Evolutionary conservation across 2,888 invertebrate species (phyloP).

Genomic region (Torymus texanus): DNA sequence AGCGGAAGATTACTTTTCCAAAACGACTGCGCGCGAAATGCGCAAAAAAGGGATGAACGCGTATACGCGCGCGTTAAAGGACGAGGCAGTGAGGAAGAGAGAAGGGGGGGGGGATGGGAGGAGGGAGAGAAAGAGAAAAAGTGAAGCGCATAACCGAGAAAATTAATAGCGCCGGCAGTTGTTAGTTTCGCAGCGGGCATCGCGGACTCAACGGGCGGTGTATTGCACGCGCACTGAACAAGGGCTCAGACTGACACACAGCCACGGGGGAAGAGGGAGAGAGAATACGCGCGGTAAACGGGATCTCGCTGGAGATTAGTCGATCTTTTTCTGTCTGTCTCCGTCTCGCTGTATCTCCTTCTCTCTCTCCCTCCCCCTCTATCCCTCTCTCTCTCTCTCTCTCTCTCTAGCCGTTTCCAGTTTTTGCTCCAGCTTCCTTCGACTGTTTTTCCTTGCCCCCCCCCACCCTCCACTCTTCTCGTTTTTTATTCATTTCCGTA

Average conservation of each 20-base stretch:
- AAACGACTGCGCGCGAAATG: conserved; percentile 16
- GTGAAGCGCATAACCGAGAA: conserved; percentile 40
- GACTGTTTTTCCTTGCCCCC: not conserved
- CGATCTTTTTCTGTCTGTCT: conserved; percentile 9
- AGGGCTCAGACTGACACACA: conserved; percentile 29
- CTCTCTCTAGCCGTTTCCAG: not conserved
- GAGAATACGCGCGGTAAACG: conserved; percentile 7
- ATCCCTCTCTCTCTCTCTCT: not conserved
- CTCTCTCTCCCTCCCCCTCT: not conserved
- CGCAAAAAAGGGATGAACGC: not conserved
- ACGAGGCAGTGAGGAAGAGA: not conserved
- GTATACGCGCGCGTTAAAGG: conserved; percentile 5
- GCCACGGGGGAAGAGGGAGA: not conserved
- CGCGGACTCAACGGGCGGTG: conserved; percentile 28
- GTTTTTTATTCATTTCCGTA: conserved; percentile 10
- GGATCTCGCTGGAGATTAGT: conserved; percentile 35
- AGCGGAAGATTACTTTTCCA: conserved; percentile 45
- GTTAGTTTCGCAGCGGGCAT: conserved; percentile 47
- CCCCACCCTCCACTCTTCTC: not conserved
- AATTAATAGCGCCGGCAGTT: conserved; percentile 50
- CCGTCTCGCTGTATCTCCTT: not conserved
- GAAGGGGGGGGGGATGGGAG: not conserved
- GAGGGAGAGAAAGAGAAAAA: conserved; percentile 34
- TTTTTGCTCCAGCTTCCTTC: not conserved
- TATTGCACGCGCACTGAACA: conserved; percentile 7